Conservation (phyloP, 30 jellyfish, hydroid and myxozoan genomes). For the Aurelia coerulea region DNA sequence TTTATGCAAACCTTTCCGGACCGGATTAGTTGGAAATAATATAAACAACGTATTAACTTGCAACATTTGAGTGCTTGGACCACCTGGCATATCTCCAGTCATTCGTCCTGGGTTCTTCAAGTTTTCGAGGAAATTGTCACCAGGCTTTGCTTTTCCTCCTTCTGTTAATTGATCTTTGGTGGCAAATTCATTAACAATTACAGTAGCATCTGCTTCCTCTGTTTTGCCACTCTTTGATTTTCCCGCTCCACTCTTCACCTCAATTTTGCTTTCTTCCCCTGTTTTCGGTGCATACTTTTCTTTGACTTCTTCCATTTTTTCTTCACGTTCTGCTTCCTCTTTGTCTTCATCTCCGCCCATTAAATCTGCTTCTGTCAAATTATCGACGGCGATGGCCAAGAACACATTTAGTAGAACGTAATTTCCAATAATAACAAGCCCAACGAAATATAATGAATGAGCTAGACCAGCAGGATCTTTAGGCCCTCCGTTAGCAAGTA, state of each 20-base stretch:
- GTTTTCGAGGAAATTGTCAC: slow-evolving; percentile 81
- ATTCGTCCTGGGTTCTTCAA: slow-evolving; percentile 86
- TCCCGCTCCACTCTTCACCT: not conserved
- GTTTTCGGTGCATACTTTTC: slow-evolving; percentile 71
- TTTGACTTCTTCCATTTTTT: slow-evolving; percentile 65
- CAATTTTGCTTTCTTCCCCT: slow-evolving; percentile 28
- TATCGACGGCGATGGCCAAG: slow-evolving; percentile 94
- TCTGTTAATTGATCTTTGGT: slow-evolving; percentile 11
- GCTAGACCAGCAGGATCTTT: slow-evolving; percentile 68
- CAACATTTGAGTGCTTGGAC: slow-evolving; percentile 56
- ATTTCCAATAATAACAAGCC: slow-evolving; percentile 77
- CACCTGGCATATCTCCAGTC: slow-evolving; percentile 77
- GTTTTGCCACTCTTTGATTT: slow-evolving; percentile 9
- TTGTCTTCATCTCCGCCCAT: slow-evolving; percentile 73
- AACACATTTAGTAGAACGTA: slow-evolving; percentile 87
- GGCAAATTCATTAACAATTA: slow-evolving; percentile 33
- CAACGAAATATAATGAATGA: slow-evolving; percentile 75
- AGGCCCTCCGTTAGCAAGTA: slow-evolving; percentile 90
- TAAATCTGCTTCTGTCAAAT: slow-evolving; percentile 73
- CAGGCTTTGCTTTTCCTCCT: slow-evolving; percentile 64
- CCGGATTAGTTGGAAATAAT: slow-evolving; percentile 48
- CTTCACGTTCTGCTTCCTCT: slow-evolving; percentile 81
- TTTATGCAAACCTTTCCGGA: slow-evolving; percentile 72
- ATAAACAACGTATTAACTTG: slow-evolving; percentile 71
- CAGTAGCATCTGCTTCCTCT: slow-evolving; percentile 47